Conservation (phyloP, 2,113 vertebrate species). For the Macheiramphus alcinus region DNA sequence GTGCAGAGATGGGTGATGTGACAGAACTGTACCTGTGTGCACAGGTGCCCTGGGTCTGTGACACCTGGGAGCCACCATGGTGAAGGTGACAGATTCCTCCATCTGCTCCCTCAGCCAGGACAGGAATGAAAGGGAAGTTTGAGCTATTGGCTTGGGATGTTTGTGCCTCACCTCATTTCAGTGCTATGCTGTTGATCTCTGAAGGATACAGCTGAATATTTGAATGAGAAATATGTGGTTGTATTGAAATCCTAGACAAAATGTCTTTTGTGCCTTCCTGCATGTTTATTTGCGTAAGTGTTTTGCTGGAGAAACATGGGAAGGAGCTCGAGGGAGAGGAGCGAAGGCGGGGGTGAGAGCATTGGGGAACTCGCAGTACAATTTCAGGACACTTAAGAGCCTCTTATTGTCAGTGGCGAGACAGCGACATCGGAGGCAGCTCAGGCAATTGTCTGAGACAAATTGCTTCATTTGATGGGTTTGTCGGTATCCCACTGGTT, state of each 20-base stretch:
- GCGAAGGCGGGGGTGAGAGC: neutral
- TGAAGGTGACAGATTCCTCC: neutral
- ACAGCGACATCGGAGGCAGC: neutral
- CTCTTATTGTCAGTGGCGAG: neutral
- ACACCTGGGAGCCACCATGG: neutral
- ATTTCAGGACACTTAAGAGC: conserved; percentile 43
- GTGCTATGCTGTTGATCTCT: neutral
- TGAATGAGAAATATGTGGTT: neutral
- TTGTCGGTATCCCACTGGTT: neutral
- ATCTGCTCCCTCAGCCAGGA: neutral
- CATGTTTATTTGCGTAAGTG: conserved; percentile 36
- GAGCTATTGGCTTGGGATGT: neutral
- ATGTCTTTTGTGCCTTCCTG: conserved; percentile 44
- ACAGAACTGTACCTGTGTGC: neutral
- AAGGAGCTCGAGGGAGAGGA: conserved; percentile 9
- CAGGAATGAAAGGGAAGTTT: neutral
- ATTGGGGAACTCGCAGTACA: neutral
- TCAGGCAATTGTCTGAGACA: conserved; percentile 16
- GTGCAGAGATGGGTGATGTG: neutral
- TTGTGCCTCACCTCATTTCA: neutral
- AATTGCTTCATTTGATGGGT: neutral
- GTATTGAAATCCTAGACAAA: conserved; percentile 29
- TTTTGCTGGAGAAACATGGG: conserved; percentile 30
- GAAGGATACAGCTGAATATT: conserved; percentile 23
- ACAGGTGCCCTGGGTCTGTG: neutral